Base-by-base conservation (phyloP, 23 tunicate genomes). In the Ciona savignyi region DNA sequence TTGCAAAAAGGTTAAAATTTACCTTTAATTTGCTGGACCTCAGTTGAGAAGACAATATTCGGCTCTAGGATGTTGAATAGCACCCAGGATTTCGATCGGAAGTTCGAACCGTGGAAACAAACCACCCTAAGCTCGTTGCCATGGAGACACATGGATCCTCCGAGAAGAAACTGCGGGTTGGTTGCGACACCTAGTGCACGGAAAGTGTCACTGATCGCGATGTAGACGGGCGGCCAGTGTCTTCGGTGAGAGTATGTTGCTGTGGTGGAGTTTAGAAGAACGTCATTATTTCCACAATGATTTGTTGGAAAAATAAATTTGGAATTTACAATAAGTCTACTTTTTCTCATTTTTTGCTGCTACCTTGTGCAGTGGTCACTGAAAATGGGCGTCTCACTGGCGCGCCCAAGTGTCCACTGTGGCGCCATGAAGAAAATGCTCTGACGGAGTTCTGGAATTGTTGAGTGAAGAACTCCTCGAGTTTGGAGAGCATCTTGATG, bases 31-130 rank as follows among this genome's bases (percentile, higher is more conserved):
- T 91, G 83, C 63, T 94, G 94, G 3, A 94, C 99, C 33, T 94
- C 99, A 19, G 90, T 94, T 1, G 91, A 85, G 62, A 94, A 94
- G 33, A 74, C 73, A 60, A 94, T 83, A 66, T 80, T 79, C n/a
- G 99, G 99, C 51, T 82, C 78, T 34, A 78, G 75, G 35, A 94
- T 79, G 81, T 87, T 86, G 70, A 94, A 94, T 0, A 94, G 74
- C 26, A 82, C 77, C 99, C 99, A 94, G 3, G 81, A 35, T 21
- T 62, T 34, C 26, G 90, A 82, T 29, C 86, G 75, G 72, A 94
- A 94, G 87, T 87, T 79, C 67, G 83, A 63, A 35, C 95, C 99
- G 71, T 94, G 95, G 83, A 94, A 94, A 70, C 99, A 94, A 66
- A 81, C 99, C 65, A 94, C 76, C 35, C 86, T 86, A 25, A 94